A percentile compares a stretch with the other conserved stretches of the same genome.
Evolutionary conservation across 2,888 invertebrate species (phyloP).

Genomic region (Holacanthella duospinosa): DNA sequence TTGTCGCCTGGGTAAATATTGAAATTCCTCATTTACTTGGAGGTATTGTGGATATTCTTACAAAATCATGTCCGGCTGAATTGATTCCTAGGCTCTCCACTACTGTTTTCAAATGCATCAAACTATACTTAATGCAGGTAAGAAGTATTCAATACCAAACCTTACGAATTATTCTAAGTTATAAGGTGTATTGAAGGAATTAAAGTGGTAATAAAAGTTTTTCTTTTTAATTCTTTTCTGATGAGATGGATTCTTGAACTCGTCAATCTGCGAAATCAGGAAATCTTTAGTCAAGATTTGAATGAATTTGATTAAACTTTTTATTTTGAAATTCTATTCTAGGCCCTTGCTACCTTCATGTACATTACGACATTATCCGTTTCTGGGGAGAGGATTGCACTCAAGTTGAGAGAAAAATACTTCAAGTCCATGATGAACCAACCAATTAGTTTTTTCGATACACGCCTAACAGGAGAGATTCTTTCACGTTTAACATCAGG

Average conservation of each 20-base stretch:
- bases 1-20: constrained; percentile 78
- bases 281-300: no score
- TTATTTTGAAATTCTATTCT: constrained; percentile 39
- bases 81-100: constrained; percentile 53
- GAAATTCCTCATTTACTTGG: constrained; percentile 78
- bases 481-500: constrained; percentile 68
- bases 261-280: no score
- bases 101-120: constrained; percentile 57
- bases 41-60: constrained; percentile 65
- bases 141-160: constrained; percentile 19
- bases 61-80: constrained; percentile 46
- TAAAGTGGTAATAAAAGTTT: no score
- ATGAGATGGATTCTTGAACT: no score
- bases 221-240: no score
- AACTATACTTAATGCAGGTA: constrained; percentile 65
- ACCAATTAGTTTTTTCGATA: constrained; percentile 83
- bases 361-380: constrained; percentile 80
- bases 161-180: constrained; percentile 4
- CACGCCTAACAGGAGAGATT: constrained; percentile 80
- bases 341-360: constrained; percentile 76
- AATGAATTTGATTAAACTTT: not conserved
- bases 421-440: constrained; percentile 74
- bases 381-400: constrained; percentile 79
- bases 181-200: no score
- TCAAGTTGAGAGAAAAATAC: constrained; percentile 65